phyloP scores from a whole-genome alignment of 23 tunicate species.

The Ciona savignyi region DNA sequence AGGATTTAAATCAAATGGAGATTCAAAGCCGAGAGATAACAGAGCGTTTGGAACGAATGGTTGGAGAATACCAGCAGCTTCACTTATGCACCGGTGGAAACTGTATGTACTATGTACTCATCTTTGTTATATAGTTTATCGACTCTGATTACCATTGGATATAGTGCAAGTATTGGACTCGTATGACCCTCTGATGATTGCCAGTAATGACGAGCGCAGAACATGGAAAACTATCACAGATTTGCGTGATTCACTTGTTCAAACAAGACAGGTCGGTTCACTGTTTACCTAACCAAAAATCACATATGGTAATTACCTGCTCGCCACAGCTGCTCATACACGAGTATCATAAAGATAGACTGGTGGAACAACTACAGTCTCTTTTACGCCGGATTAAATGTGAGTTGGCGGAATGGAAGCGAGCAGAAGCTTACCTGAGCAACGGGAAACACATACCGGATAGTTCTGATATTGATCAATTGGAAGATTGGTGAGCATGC shows the following conservation, averaged over 20 bases:
- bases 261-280: constrained; percentile 1
- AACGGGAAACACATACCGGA: constrained; percentile 33
- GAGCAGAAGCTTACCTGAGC: constrained; percentile 42
- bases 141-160: no score
- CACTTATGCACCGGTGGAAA: constrained; percentile 34
- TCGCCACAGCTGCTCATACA: neutral
- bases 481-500: constrained; percentile 60
- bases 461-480: constrained; percentile 37
- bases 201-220: neutral
- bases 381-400: no score
- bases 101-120: constrained; percentile 17
- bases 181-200: neutral
- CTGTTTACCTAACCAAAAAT: no score
- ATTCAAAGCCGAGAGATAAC: constrained; percentile 6
- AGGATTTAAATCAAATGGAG: constrained; percentile 38
- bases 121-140: no score
- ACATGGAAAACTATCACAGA: neutral
- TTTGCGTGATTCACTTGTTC: neutral
- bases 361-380: no score
- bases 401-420: constrained; percentile 32
- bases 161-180: no score
- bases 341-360: neutral
- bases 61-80: constrained; percentile 28
- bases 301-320: no score
- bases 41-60: constrained; percentile 1